Percentiles rank a stretch among this genome's conserved stretches.
phyloP scores from a whole-genome alignment of 2,113 vertebrate genomes.

The Peucedramus taeniatus region DNA sequence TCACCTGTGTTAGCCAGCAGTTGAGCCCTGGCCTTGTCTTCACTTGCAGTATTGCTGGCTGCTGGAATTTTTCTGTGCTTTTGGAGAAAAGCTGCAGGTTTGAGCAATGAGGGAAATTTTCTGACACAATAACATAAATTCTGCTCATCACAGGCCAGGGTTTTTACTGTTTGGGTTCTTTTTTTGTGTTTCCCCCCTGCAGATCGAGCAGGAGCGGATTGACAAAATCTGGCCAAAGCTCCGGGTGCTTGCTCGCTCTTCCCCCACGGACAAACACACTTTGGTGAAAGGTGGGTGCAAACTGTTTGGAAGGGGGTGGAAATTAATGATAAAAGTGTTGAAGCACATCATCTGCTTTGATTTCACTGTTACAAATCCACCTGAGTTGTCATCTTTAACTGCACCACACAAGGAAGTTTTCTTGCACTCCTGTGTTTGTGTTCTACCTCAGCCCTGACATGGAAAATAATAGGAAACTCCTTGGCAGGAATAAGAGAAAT shows the following conservation, averaged over 20 bases:
- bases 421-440: background rate
- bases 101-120: background rate
- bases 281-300: slow-evolving; percentile 90
- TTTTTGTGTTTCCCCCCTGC: background rate
- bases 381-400: background rate
- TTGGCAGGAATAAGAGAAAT: background rate
- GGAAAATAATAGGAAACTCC: background rate
- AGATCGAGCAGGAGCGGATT: slow-evolving; percentile 97
- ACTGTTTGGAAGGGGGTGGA: background rate
- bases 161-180: background rate
- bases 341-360: background rate
- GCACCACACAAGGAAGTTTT: background rate
- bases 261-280: slow-evolving; percentile 96
- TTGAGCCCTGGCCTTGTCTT: background rate
- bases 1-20: background rate
- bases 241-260: slow-evolving; percentile 92
- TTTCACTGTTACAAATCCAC: background rate
- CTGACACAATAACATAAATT: background rate
- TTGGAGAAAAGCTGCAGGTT: background rate
- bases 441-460: background rate
- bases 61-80: background rate
- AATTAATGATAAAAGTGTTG: background rate
- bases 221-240: slow-evolving; percentile 99
- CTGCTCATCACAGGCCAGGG: background rate
- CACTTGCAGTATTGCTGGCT: background rate